A percentile compares a stretch with the other conserved stretches of the same genome.
phyloP scores from a whole-genome alignment of 2,113 vertebrate species.

The Ondatra zibethicus region DNA sequence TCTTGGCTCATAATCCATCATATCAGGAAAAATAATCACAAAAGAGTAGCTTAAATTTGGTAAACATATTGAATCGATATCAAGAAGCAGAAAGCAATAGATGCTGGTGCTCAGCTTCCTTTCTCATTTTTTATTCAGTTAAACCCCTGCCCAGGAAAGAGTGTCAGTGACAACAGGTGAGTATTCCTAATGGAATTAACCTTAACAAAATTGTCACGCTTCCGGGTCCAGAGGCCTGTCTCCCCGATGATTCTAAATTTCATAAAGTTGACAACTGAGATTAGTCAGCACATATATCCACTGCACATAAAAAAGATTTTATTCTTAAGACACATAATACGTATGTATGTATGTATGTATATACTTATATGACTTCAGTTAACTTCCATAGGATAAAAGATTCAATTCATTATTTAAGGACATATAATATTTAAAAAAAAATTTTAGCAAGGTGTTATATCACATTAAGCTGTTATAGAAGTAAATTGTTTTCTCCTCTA shows the following conservation, averaged over 20 bases:
- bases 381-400: background rate
- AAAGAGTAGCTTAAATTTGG: background rate
- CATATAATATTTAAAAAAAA: background rate
- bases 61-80: background rate
- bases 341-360: too few relatives aligned
- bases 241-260: background rate
- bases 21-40: background rate
- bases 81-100: too few relatives aligned
- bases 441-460: background rate
- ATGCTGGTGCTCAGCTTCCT: background rate
- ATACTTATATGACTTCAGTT: background rate
- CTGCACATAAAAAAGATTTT: background rate
- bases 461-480: background rate
- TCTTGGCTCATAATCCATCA: background rate
- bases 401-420: background rate
- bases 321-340: background rate
- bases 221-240: background rate
- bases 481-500: background rate
- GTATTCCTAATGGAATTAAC: background rate
- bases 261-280: background rate
- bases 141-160: background rate
- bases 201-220: background rate
- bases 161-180: background rate
- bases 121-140: background rate
- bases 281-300: background rate